Evolutionary conservation across 30 jellyfish, hydroid and myxozoan genomes (phyloP).

Genomic region (Chironex yamaguchii): DNA sequence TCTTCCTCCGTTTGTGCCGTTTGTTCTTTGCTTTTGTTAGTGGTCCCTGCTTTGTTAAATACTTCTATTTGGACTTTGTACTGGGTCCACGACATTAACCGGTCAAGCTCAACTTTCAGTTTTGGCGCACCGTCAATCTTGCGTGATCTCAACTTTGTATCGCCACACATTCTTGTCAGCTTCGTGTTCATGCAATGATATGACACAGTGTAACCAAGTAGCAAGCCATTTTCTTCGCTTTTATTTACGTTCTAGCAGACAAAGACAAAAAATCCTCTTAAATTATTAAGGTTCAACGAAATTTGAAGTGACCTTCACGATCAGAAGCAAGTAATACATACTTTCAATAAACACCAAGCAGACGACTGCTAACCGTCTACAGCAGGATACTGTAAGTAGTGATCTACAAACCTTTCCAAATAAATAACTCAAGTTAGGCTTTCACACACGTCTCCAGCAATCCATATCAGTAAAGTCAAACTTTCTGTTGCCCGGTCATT

Average conservation of each 20-base stretch:
- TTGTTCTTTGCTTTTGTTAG: neutral
- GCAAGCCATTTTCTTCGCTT: conserved; percentile 13
- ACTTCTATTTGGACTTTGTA: conserved; percentile 34
- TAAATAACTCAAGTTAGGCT: too few species aligned
- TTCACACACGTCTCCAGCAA: too few species aligned
- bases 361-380: too few species aligned
- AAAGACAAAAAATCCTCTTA: too few species aligned
- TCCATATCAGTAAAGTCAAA: too few species aligned
- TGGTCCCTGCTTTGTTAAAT: conserved; percentile 53
- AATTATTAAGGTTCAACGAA: too few species aligned
- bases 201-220: conserved; percentile 39
- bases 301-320: neutral
- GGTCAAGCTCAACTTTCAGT: neutral
- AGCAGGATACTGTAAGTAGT: too few species aligned
- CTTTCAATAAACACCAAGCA: neutral
- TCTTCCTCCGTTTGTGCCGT: conserved; percentile 27
- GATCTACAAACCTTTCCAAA: too few species aligned
- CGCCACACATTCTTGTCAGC: conserved; percentile 40
- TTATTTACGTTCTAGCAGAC: neutral
- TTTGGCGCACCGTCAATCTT: neutral
- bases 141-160: neutral
- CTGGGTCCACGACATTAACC: conserved; percentile 51
- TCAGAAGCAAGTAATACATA: neutral
- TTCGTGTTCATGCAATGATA: conserved; percentile 24
- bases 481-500: too few species aligned